Percentiles rank a stretch among this genome's conserved stretches.
Evolutionary conservation across 1,140 invertebrate genomes (phyloP).

Genomic region (Apis mellifera): DNA sequence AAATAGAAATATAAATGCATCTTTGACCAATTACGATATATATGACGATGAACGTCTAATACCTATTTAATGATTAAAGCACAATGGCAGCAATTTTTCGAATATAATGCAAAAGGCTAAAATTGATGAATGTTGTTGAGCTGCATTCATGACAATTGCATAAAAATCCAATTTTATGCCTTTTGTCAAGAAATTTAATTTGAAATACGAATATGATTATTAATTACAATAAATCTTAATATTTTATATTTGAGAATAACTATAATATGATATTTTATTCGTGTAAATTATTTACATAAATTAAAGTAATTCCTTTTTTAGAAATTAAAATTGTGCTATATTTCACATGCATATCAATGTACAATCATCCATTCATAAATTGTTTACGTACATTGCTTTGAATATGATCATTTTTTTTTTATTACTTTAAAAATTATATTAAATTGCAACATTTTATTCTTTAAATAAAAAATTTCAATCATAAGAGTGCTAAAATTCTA

Average conservation of each 20-base stretch:
- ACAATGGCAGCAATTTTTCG: slow-evolving; percentile 52
- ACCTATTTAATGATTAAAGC: slow-evolving; percentile 54
- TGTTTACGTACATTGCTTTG: slow-evolving; percentile 37
- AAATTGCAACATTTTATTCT: slow-evolving; percentile 34
- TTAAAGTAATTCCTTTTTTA: slow-evolving; percentile 47
- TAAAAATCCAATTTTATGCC: slow-evolving; percentile 21
- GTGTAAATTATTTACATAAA: slow-evolving; percentile 57
- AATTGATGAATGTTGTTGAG: slow-evolving; percentile 56
- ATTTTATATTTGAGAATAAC: slow-evolving; percentile 31
- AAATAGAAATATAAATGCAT: slow-evolving; percentile 67
- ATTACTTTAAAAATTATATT: slow-evolving; percentile 35
- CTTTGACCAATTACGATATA: slow-evolving; percentile 46
- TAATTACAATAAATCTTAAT: slow-evolving; percentile 30
- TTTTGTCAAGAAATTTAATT: slow-evolving; percentile 30
- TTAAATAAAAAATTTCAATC: slow-evolving; percentile 47
- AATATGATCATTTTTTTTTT: slow-evolving; percentile 30
- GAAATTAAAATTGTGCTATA: slow-evolving; percentile 48
- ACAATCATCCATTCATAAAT: slow-evolving; percentile 45
- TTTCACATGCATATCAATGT: slow-evolving; percentile 45
- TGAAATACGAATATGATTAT: slow-evolving; percentile 23
- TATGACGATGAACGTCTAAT: slow-evolving; percentile 39
- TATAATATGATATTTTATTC: slow-evolving; percentile 46
- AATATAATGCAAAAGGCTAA: slow-evolving; percentile 50
- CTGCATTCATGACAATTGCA: slow-evolving; percentile 60
- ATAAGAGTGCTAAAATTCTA: slow-evolving; percentile 20